phyloP scores from a whole-genome alignment of 2,797 vertebrate genomes.

The Botia kubotai region DNA sequence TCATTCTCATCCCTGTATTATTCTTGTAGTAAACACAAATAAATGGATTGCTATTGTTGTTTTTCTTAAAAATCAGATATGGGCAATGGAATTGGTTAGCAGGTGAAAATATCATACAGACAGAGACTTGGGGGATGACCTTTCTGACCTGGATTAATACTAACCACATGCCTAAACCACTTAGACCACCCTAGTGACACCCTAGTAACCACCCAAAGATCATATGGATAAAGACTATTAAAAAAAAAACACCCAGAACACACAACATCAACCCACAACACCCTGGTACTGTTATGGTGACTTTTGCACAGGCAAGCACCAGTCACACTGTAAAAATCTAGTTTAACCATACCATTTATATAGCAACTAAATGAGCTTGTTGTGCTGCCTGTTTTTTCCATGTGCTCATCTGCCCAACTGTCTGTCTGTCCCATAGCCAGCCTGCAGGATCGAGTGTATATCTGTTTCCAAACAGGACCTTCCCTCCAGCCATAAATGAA shows the following conservation, averaged over 20 bases:
- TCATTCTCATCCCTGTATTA: too few relatives aligned
- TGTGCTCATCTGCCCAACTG: slow-evolving; percentile 15
- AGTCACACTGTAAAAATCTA: background rate
- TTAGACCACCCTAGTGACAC: background rate
- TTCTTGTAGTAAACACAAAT: too few relatives aligned
- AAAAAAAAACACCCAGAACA: background rate
- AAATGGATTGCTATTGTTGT: too few relatives aligned
- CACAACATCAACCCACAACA: too few relatives aligned
- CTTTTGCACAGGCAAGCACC: background rate
- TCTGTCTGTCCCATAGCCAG: slow-evolving; percentile 39
- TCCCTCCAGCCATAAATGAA: slow-evolving; percentile 73
- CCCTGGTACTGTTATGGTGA: background rate
- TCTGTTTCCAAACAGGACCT: slow-evolving; percentile 58
- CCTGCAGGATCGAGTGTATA: slow-evolving; percentile 34
- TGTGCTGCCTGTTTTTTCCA: slow-evolving; percentile 15
- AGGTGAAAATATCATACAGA: too few relatives aligned
- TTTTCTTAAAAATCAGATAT: too few relatives aligned
- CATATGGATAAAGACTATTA: background rate
- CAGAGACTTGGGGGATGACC: too few relatives aligned
- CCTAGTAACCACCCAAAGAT: background rate
- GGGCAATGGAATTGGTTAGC: too few relatives aligned
- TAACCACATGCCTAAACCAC: too few relatives aligned
- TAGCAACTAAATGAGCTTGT: slow-evolving; percentile 7
- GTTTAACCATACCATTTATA: background rate
- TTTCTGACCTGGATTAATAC: too few relatives aligned